Percentiles rank a stretch among this genome's conserved stretches.
phyloP scores from a whole-genome alignment of 2,888 invertebrate species.

The Luperina testacea region DNA sequence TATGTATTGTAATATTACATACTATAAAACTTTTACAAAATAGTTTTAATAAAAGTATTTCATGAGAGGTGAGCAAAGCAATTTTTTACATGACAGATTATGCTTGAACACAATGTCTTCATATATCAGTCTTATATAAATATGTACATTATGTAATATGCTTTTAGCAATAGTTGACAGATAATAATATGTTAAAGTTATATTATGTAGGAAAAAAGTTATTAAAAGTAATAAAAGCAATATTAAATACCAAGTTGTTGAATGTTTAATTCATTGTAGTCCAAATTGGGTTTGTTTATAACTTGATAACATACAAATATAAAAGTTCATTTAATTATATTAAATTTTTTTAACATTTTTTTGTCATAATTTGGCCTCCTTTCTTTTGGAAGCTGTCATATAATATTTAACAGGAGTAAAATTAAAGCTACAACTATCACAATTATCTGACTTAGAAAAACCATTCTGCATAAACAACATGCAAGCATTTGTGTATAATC shows the following conservation, averaged over 20 bases:
- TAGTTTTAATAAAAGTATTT: background rate
- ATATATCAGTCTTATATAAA: constrained; percentile 30
- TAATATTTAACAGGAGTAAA: constrained; percentile 85
- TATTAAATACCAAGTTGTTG: background rate
- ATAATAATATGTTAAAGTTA: constrained; percentile 5
- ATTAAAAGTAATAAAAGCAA: background rate
- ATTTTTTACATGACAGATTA: constrained; percentile 43
- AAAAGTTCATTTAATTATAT: background rate
- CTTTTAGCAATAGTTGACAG: background rate
- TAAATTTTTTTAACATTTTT: background rate
- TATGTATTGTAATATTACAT: background rate
- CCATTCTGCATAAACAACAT: constrained; percentile 71
- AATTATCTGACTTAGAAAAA: constrained; percentile 52
- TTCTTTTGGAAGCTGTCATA: constrained; percentile 65
- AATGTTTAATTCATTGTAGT: background rate
- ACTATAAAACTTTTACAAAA: background rate
- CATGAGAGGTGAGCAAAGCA: constrained; percentile 11
- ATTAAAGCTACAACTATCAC: constrained; percentile 79
- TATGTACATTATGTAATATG: constrained; percentile 19
- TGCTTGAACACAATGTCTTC: constrained; percentile 10
- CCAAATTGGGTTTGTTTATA: background rate
- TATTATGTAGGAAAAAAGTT: background rate
- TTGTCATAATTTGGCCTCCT: constrained; percentile 20
- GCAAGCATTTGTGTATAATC: constrained; percentile 79
- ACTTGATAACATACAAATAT: background rate